Base-by-base conservation (phyloP, 2,113 vertebrate species). In the Rhinopomastus cyanomelas region DNA sequence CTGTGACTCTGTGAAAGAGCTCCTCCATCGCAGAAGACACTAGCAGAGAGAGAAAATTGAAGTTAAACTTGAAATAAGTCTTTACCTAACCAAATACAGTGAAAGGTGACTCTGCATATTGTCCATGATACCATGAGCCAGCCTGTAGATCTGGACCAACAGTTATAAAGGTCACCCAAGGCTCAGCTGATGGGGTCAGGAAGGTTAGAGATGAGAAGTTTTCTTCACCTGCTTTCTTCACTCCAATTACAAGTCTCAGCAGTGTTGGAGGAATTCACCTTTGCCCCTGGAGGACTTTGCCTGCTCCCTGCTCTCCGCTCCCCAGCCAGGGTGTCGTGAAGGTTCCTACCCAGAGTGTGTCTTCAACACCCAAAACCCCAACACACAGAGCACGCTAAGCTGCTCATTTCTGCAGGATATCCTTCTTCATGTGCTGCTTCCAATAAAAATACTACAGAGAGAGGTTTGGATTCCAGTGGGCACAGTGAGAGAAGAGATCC, bases 381-480 rank as follows among this genome's bases (percentile, higher is more conserved):
- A 32, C 86, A 81, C 2, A 2, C 53, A 74, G 88, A 39, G 2
- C 74, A 5, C 52, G 68, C 80, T 59, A 57, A 77, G 78, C 90
- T 77, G 85, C 64, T 92, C 75, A 79, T 88, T 95, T 79, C 94
- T 88, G 95, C 87, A 72, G 93, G 66, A 81, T 39, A 61, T 39
- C 78, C 74, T 39, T 64, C 89, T 60, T 86, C 61, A 30, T 34
- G 44, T 14, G 46, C 7, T 11, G 69, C 68, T 93, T 88, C 72
- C 83, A 78, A 74, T 81, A 79, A 92, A 94, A 96, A 65, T 72
- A 84, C 53, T 94, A 34, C 81, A 57, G 88, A 68, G 19, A 90
- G 90, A 3, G 44, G 88, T 92, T 95, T 86, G 78, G 95, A 93
- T 84, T 94, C 86, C 66, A 36, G 81, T 22, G 73, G 77, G 90